These are phyloP conservation scores for Hemithea aestivaria DNA, from an alignment of 2,888 invertebrate species.

Conservation along the genomic window DNA sequence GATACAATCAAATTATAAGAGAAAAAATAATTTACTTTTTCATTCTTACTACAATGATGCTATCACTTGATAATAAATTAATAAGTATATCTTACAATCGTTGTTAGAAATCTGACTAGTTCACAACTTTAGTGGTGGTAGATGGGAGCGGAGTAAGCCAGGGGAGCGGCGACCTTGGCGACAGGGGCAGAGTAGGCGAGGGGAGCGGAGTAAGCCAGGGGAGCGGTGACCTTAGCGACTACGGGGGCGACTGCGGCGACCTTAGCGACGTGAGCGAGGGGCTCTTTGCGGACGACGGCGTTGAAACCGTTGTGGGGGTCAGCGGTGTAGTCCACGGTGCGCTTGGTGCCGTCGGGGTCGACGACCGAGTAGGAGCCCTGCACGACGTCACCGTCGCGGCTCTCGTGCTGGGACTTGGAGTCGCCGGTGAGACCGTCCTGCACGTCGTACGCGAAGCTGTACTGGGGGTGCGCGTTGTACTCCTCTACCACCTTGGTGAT, in stretches of 20 bases:
- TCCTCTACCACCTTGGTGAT: constrained; percentile 43
- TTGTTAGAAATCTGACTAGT: too few relatives aligned
- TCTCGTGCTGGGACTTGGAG: constrained; percentile 73
- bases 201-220: constrained; percentile 43
- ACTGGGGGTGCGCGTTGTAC: constrained; percentile 59
- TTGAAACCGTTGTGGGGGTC: constrained; percentile 72
- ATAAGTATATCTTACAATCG: too few relatives aligned
- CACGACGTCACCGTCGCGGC: constrained; percentile 73
- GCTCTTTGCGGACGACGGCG: constrained; percentile 69
- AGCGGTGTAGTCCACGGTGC: constrained; percentile 73
- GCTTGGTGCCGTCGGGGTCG: constrained; percentile 73
- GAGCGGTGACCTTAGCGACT: constrained; percentile 32
- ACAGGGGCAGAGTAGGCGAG: constrained; percentile 37
- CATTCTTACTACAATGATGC: too few relatives aligned
- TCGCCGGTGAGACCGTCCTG: constrained; percentile 69
- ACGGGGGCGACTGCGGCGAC: constrained; percentile 37
- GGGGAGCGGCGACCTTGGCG: constrained; percentile 31
- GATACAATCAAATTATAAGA: too few relatives aligned
- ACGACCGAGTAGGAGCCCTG: constrained; percentile 72
- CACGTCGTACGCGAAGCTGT: constrained; percentile 74
- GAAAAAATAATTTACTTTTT: too few relatives aligned
- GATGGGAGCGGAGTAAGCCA: constrained; percentile 26
- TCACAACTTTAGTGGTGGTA: constrained; percentile 3
- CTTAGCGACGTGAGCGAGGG: constrained; percentile 46
- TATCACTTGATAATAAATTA: too few relatives aligned